Conservation (phyloP, 2,797 vertebrate genomes). For the Sus cebifrons region DNA sequence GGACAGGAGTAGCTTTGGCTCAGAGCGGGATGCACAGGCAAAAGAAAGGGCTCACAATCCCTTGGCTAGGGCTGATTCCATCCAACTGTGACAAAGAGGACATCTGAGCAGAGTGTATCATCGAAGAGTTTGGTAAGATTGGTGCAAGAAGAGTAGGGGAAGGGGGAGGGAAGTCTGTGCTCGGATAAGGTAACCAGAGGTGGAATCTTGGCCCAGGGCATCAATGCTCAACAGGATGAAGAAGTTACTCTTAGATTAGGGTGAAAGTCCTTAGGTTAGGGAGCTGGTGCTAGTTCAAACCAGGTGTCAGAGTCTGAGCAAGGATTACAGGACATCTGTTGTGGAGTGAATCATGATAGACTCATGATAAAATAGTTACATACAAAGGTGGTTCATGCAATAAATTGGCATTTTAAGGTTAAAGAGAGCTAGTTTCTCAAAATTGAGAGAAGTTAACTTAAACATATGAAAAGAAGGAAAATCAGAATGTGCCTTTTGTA, state of each 20-base stretch:
- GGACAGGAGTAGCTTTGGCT: fast-evolving
- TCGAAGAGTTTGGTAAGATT: not conserved
- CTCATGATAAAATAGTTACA: no score
- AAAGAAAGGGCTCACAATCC: not conserved
- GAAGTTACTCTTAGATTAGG: not conserved
- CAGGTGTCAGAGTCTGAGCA: not conserved
- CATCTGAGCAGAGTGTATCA: fast-evolving
- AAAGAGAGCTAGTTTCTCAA: not conserved
- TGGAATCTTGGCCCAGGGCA: no score
- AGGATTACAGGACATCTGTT: not conserved
- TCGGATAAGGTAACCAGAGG: not conserved
- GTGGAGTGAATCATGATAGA: not conserved
- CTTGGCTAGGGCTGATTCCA: fast-evolving
- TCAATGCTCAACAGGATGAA: not conserved
- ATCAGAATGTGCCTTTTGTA: not conserved
- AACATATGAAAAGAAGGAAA: not conserved
- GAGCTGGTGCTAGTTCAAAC: no score
- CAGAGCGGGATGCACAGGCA: not conserved
- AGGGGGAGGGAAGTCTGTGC: fast-evolving
- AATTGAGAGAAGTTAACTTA: not conserved
- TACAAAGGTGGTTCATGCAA: not conserved
- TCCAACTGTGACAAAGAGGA: not conserved
- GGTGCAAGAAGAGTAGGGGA: not conserved
- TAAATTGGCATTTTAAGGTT: not conserved
- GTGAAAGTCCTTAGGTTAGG: not conserved